A percentile compares a stretch with the other conserved stretches of the same genome.
Evolutionary conservation across 35 echinoderm and acorn worm genomes (phyloP).

Genomic region (Apostichopus parvimensis): DNA sequence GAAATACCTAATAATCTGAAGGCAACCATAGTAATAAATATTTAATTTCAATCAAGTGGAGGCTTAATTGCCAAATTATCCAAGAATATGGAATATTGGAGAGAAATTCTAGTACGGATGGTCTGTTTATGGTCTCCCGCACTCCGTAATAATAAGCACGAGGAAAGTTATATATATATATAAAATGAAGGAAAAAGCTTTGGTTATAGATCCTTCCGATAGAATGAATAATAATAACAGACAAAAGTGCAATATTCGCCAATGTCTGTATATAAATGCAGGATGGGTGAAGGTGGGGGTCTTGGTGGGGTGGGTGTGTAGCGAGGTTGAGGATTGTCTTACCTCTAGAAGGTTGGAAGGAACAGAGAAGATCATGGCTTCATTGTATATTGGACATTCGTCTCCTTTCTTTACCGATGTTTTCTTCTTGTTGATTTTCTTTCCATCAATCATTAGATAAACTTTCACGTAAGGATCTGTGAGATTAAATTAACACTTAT

Average conservation of each 20-base stretch:
- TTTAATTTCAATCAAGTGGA: not conserved
- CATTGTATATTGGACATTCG: conserved; percentile 92
- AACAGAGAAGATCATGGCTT: conserved; percentile 96
- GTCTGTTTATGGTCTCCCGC: too few relatives aligned
- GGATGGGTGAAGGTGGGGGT: too few relatives aligned
- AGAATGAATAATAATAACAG: too few relatives aligned
- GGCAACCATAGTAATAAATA: not conserved
- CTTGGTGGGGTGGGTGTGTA: too few relatives aligned
- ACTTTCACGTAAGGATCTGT: conserved; percentile 98
- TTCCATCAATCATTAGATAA: conserved; percentile 86
- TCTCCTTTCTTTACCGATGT: conserved; percentile 86
- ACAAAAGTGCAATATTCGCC: too few relatives aligned
- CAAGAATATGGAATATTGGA: not conserved
- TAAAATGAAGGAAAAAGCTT: too few relatives aligned
- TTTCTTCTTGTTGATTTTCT: conserved; percentile 95
- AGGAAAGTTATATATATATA: too few relatives aligned
- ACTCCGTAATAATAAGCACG: too few relatives aligned
- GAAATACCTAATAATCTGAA: not conserved
- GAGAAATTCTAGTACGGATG: not conserved
- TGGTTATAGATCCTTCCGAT: too few relatives aligned
- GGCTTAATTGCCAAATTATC: not conserved
- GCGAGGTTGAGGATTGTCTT: not conserved
- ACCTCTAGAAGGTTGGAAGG: conserved; percentile 86
- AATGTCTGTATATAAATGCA: too few relatives aligned
- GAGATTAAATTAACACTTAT: not conserved